phyloP scores from a whole-genome alignment of 1,140 invertebrate species.

The Heliconius melpomene region DNA sequence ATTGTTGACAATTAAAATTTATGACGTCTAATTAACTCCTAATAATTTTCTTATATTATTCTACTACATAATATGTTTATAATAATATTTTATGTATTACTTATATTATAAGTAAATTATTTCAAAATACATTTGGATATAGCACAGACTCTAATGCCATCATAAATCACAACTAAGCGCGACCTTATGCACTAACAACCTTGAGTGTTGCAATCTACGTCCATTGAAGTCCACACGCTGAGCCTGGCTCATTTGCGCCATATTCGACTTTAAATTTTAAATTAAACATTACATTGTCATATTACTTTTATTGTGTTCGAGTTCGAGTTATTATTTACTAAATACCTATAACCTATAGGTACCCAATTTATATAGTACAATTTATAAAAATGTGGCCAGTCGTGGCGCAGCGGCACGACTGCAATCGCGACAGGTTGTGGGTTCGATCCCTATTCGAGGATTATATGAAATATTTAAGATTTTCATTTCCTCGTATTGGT shows the following conservation, averaged over 20 bases:
- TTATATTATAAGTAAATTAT: not conserved
- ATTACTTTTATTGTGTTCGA: too few relatives aligned
- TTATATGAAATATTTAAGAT: too few relatives aligned
- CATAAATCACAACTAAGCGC: constrained; percentile 21
- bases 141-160: constrained; percentile 13
- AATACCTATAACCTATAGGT: too few relatives aligned
- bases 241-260: constrained; percentile 5
- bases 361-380: not conserved
- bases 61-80: too few relatives aligned
- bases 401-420: not conserved
- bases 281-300: not conserved
- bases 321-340: too few relatives aligned
- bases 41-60: not conserved
- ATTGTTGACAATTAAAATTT: not conserved
- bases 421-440: too few relatives aligned
- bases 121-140: constrained; percentile 12
- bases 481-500: too few relatives aligned
- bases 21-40: not conserved
- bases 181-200: constrained; percentile 35
- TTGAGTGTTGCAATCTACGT: constrained; percentile 35
- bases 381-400: too few relatives aligned
- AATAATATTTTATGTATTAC: too few relatives aligned
- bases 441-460: too few relatives aligned
- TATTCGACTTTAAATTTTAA: not conserved
- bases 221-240: constrained; percentile 2